Evolutionary conservation across 2,113 vertebrate species (phyloP).

Genomic region (Protobothrops mucrosquamatus): DNA sequence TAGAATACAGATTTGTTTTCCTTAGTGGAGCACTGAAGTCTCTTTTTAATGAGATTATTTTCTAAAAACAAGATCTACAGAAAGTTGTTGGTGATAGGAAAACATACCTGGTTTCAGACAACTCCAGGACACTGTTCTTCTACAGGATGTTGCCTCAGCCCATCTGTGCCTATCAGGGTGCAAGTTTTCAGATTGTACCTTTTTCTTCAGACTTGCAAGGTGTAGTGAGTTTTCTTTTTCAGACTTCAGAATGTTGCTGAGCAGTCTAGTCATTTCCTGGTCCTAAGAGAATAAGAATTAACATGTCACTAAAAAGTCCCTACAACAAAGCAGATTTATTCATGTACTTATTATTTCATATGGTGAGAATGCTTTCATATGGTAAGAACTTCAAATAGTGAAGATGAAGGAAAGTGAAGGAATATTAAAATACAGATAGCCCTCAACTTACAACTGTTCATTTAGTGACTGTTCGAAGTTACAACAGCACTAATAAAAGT

Average conservation of each 20-base stretch:
- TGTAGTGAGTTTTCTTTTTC: constrained; percentile 59
- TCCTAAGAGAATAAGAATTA: constrained; percentile 56
- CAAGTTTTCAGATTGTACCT: background rate
- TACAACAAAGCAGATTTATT: background rate
- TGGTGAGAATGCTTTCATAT: background rate
- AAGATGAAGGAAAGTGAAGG: background rate
- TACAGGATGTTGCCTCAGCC: constrained; percentile 44
- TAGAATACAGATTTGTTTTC: background rate
- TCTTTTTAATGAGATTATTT: background rate
- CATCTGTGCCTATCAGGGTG: constrained; percentile 56
- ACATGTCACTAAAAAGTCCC: background rate
- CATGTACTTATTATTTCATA: background rate
- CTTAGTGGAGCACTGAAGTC: background rate
- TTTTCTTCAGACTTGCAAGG: constrained; percentile 54
- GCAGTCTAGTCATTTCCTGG: constrained; percentile 52
- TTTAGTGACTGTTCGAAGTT: no score
- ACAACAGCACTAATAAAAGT: no score
- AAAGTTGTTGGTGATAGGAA: background rate
- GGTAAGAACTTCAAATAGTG: background rate
- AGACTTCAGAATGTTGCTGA: constrained; percentile 37
- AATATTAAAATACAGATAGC: background rate
- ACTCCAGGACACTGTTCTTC: constrained; percentile 42
- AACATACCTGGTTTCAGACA: background rate
- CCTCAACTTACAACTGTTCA: no score
- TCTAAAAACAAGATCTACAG: background rate